These are phyloP conservation scores for Chaetodon trifasciatus DNA, from an alignment of 2,797 vertebrate species.

Conservation along the genomic window DNA sequence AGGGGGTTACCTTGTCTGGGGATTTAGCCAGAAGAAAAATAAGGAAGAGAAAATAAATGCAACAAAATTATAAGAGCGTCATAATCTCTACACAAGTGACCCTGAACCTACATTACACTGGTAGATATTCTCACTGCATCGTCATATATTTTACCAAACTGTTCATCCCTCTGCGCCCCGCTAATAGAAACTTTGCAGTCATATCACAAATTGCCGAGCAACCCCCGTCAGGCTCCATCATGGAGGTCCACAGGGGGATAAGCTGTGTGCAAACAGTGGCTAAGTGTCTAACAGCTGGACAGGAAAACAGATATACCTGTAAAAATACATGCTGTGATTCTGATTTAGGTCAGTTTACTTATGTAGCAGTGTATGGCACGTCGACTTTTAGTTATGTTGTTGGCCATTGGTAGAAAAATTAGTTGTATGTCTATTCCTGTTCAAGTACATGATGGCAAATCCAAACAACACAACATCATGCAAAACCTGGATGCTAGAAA, in stretches of 20 bases:
- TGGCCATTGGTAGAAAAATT: too few species aligned
- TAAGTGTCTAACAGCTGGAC: slow-evolving; percentile 33
- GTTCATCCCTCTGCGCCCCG: slow-evolving; percentile 25
- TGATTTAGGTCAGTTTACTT: slow-evolving; percentile 1
- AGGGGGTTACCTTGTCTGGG: slow-evolving; percentile 28
- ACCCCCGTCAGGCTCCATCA: slow-evolving; percentile 41
- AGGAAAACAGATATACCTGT: slow-evolving; percentile 1
- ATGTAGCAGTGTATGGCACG: not conserved
- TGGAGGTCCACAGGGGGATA: slow-evolving; percentile 39
- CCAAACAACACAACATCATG: not conserved
- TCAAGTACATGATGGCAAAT: not conserved
- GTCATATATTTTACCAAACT: slow-evolving; percentile 38
- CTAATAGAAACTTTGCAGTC: slow-evolving; percentile 56
- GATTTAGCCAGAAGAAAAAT: slow-evolving; percentile 43
- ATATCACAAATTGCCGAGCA: slow-evolving; percentile 57
- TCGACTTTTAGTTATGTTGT: too few species aligned
- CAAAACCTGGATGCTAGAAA: not conserved
- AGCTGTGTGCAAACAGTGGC: slow-evolving; percentile 44
- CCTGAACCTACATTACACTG: slow-evolving; percentile 1
- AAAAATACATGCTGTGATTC: slow-evolving; percentile 13
- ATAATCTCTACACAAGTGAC: slow-evolving; percentile 22
- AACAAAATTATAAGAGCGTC: slow-evolving; percentile 18
- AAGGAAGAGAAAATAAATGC: slow-evolving; percentile 34
- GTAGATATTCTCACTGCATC: slow-evolving; percentile 26
- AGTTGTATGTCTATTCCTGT: too few species aligned